Base-by-base conservation (phyloP, 2,113 vertebrate genomes). In the Lonchura striata region DNA sequence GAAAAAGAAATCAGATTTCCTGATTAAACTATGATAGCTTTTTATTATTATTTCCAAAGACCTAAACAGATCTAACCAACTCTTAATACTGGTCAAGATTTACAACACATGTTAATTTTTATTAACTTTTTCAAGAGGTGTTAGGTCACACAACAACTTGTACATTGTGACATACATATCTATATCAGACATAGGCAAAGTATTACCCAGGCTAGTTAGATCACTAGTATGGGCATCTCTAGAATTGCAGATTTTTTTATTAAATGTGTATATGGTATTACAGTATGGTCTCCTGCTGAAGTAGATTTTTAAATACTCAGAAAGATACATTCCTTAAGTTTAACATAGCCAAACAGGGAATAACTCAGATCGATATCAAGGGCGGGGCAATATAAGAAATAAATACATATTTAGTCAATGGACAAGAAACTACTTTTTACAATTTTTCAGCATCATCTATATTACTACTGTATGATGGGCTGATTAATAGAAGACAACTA, bases 341-440 rank as follows among this genome's bases (percentile, higher is more conserved):
- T 25, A 85, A 44, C 18, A 54, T 2, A 39, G 14, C 15, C 86
- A 41, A 75, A 68, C 2, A 49, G 1, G 52, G 15, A 72, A 91
- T 31, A 82, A 12, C 28, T 88, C 49, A 80, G 44, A 86, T 42
- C 21, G 89, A 7, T 49, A 49, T 31, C 8, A 56, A 6, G 15
- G 33, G 23, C 21, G 86, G 30, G 18, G 18, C 19, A 86, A 78
- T 57, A 16, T 10, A 91, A 68, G 30, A 91, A 92, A 57, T 37
- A 69, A 2, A 2, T 1, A 37, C 4, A 9, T 17, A 86, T 49
- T 56, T 84, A 53, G 46, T 25, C 3, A 0, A 42, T 28, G 7
- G 33, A 78, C 15, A 86, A 81, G 44, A 77, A 89, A 72, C 3
- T 41, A 39, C 16, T 33, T 59, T 82, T 88, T 39, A 64, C 7